Evolutionary conservation across 1,140 invertebrate genomes (phyloP).

Genomic region (Agrilus planipennis): DNA sequence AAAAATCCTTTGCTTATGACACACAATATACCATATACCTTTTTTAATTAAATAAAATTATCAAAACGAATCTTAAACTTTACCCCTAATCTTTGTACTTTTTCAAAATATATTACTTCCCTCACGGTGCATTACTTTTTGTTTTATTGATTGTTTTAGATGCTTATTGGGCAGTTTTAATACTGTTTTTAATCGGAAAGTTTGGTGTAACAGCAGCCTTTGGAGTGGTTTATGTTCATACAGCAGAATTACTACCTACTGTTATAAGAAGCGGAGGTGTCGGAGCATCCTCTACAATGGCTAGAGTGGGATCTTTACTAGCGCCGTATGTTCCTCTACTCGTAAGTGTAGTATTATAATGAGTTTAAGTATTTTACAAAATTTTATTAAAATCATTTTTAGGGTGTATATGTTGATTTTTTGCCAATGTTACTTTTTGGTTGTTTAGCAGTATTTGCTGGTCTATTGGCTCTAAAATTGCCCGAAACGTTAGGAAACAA

Average conservation of each 20-base stretch:
- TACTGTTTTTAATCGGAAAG: constrained; percentile 51
- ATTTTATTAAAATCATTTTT: constrained; percentile 13
- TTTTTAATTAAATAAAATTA: too few relatives aligned
- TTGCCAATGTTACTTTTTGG: constrained; percentile 47
- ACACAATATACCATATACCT: too few relatives aligned
- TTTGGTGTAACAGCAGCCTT: constrained; percentile 49
- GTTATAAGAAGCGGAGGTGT: constrained; percentile 43
- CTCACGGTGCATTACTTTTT: not conserved
- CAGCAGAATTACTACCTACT: constrained; percentile 52
- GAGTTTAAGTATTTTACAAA: too few relatives aligned
- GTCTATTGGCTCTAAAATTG: constrained; percentile 38
- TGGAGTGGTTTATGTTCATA: constrained; percentile 47
- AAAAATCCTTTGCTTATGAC: too few relatives aligned
- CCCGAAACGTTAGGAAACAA: constrained; percentile 48
- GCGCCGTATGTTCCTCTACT: constrained; percentile 48
- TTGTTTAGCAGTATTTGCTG: constrained; percentile 37
- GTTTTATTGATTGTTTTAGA: constrained; percentile 25
- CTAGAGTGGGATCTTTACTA: constrained; percentile 46
- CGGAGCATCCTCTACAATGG: constrained; percentile 45
- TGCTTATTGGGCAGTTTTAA: constrained; percentile 36
- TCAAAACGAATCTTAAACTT: too few relatives aligned
- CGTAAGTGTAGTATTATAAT: constrained; percentile 28
- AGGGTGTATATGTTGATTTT: constrained; percentile 38
- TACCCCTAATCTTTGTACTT: too few relatives aligned
- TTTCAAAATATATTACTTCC: not conserved